These are phyloP conservation scores for Drosophila neoperkinsi DNA, from an alignment of 2,888 invertebrate genomes.

Conservation along the genomic window DNA sequence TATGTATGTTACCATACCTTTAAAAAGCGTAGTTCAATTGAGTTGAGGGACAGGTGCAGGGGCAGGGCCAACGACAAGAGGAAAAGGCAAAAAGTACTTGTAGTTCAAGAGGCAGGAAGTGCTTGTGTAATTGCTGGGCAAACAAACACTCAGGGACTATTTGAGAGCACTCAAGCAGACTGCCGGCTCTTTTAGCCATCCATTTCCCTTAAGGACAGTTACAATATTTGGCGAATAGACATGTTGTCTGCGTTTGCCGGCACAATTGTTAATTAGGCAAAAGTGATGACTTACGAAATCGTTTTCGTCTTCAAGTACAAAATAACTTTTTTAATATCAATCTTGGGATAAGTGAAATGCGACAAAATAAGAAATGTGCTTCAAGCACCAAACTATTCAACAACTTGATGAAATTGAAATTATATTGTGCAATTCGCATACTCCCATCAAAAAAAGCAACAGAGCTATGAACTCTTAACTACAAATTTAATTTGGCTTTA, in stretches of 20 bases:
- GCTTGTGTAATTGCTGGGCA: constrained; percentile 53
- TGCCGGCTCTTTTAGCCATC: constrained; percentile 25
- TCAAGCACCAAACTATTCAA: neutral
- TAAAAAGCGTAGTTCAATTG: constrained; percentile 22
- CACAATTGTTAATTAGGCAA: constrained; percentile 37
- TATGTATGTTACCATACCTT: constrained; percentile 1
- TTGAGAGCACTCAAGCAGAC: constrained; percentile 27
- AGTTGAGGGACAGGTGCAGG: constrained; percentile 5
- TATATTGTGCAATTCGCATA: constrained; percentile 11
- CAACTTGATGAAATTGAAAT: constrained; percentile 11
- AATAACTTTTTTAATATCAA: constrained; percentile 31
- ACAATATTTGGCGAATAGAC: constrained; percentile 1
- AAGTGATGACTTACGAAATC: constrained; percentile 14
- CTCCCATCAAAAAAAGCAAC: constrained; percentile 4
- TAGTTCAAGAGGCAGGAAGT: constrained; percentile 34
- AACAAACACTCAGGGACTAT: constrained; percentile 50
- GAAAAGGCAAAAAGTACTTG: constrained; percentile 13
- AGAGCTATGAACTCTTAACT: constrained; percentile 36
- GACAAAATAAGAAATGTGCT: neutral
- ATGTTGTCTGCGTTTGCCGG: constrained; percentile 14
- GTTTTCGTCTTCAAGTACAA: constrained; percentile 14
- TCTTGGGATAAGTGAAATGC: constrained; percentile 4
- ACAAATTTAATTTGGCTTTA: constrained; percentile 31
- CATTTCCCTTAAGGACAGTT: constrained; percentile 21
- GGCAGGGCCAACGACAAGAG: neutral